Evolutionary conservation across 30 jellyfish, hydroid and myxozoan genomes (phyloP).

Genomic region (Morbakka virulenta): DNA sequence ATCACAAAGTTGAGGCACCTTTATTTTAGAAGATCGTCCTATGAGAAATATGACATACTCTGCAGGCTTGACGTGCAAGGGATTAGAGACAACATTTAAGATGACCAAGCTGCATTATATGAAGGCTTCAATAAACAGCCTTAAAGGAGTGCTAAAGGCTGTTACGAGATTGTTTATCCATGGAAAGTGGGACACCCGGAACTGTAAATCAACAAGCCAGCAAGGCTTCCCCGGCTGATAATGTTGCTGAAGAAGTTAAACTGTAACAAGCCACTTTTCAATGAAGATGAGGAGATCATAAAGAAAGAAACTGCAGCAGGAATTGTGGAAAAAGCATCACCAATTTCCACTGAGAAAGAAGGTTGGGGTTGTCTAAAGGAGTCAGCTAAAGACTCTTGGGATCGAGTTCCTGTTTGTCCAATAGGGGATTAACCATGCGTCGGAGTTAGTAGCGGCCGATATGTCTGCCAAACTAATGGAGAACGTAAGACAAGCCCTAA

Average conservation of each 20-base stretch:
- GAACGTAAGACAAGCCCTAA: conserved; percentile 41
- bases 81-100: conserved; percentile 24
- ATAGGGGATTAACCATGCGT: conserved; percentile 38
- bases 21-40: conserved; percentile 19
- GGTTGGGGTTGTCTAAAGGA: conserved; percentile 24
- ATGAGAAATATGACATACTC: conserved; percentile 42
- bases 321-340: conserved; percentile 23
- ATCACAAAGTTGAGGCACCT: conserved; percentile 17
- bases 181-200: conserved; percentile 20
- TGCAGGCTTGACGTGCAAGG: conserved; percentile 62
- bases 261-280: conserved; percentile 29
- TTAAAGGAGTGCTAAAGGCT: conserved; percentile 20
- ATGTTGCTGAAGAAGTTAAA: conserved; percentile 28
- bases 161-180: conserved; percentile 53
- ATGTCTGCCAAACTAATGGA: conserved; percentile 44
- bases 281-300: conserved; percentile 28
- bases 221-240: conserved; percentile 30
- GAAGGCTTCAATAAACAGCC: conserved; percentile 56
- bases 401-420: conserved; percentile 52
- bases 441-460: no score
- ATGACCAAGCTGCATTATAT: conserved; percentile 12
- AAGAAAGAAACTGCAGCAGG: conserved; percentile 24
- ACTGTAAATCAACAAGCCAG: conserved; percentile 41
- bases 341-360: conserved; percentile 17
- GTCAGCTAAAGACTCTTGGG: conserved; percentile 35